Evolutionary conservation across 2,888 invertebrate species (phyloP), one percentile per base, ranked within the genome.

Genomic region (Epinotia nisella): DNA sequence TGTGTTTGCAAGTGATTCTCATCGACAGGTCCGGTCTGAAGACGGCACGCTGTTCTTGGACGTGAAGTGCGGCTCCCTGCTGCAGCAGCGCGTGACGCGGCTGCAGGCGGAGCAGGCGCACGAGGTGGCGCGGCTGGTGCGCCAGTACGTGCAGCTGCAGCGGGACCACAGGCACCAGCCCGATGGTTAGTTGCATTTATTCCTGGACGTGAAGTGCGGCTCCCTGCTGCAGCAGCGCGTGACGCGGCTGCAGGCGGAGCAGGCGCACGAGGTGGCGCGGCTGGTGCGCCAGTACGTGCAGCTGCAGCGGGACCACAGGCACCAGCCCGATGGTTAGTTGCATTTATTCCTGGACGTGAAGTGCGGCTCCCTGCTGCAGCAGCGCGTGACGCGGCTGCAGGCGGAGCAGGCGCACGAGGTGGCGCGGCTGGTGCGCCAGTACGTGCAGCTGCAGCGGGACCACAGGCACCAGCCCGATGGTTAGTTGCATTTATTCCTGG

Each of bases 401-500:
- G 99, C 99, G 0, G 98, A 99, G 91, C 98, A 99, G 93, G 99
- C 99, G 53, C 98, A 98, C 85, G 99, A 99, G 92, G 98, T 99
- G 82, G 98, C 98, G 64, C 96, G 99, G 78, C 95, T 99, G 81
- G 98, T 99, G 84, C 95, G 98, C 41, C 99, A 99, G 90, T 99
- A 99, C 94, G 98, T 99, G 85, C 98, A 98, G 82, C 96, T 99
- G 92, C 94, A 94, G 84, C 82, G 94, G 67, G 93, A 94, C 83
- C 77, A 87, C 39, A 86, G 86, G 53, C 53, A 71, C 15, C 58
- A 53, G 49, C 49, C 3, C 15, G 66, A 59, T 10, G 62, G 62
- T 59, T 9, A n/a, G n/a, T n/a, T n/a, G n/a, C n/a, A n/a, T n/a
- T n/a, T n/a, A n/a, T 98, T 93, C 92, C 94, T 99, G 88, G 99